Percentiles rank a stretch among this genome's conserved stretches.
phyloP scores from a whole-genome alignment of 2,113 vertebrate species.

The Nicator chloris region DNA sequence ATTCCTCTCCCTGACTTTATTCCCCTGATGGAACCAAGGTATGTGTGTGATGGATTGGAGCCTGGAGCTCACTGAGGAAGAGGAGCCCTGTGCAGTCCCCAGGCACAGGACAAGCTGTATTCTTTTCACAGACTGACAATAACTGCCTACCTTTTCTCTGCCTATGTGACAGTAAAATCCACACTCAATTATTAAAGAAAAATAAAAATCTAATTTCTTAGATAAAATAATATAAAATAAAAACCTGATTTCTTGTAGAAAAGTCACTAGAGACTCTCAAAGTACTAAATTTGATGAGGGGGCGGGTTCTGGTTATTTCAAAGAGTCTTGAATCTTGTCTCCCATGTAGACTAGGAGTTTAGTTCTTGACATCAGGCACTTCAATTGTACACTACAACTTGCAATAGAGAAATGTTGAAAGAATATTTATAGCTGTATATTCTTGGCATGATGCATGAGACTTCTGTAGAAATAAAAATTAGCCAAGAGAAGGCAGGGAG shows the following conservation, averaged over 20 bases:
- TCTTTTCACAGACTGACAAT: neutral
- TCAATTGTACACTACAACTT: neutral
- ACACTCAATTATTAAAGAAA: neutral
- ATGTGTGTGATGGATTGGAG: accelerated
- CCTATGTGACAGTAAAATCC: neutral
- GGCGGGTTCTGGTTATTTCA: neutral
- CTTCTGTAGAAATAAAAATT: neutral
- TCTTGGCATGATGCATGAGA: neutral
- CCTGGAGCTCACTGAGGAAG: neutral
- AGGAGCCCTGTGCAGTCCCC: neutral
- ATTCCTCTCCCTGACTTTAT: neutral
- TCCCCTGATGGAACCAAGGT: neutral
- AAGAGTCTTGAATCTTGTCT: neutral
- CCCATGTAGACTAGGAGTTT: neutral
- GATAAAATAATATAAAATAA: too few relatives aligned
- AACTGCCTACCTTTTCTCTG: neutral
- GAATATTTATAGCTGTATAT: constrained; percentile 10
- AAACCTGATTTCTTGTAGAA: neutral
- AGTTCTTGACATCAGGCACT: neutral
- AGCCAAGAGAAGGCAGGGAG: neutral
- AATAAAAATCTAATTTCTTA: too few relatives aligned
- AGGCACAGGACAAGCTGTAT: neutral
- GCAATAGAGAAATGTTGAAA: neutral
- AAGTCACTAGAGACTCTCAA: neutral
- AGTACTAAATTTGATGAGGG: neutral